Conservation (phyloP, 2,113 vertebrate genomes). For the Heliornis fulica region DNA sequence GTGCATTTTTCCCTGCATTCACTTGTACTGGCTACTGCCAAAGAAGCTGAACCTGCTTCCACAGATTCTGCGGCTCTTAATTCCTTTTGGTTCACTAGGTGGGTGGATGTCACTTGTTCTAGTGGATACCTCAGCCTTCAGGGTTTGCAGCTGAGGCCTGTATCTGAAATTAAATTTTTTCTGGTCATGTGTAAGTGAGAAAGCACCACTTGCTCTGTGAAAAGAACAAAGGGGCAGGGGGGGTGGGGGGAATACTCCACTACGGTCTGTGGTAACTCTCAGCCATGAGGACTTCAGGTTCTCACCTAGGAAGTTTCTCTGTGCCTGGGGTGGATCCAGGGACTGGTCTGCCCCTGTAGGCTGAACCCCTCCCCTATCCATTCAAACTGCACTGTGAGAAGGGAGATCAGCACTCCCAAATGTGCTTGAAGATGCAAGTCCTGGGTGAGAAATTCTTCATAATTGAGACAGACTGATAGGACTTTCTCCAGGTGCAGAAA, state of each 20-base stretch:
- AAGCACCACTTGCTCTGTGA: background rate
- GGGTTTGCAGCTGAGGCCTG: background rate
- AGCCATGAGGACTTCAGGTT: background rate
- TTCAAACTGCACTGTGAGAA: background rate
- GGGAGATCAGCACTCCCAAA: background rate
- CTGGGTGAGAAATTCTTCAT: background rate
- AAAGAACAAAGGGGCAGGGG: background rate
- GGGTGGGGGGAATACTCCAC: background rate
- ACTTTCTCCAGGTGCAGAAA: background rate
- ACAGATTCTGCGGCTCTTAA: background rate
- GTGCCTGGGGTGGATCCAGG: background rate
- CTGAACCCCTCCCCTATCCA: background rate
- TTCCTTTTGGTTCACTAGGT: background rate
- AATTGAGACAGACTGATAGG: background rate
- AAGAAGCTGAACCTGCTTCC: background rate
- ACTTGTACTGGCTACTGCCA: background rate
- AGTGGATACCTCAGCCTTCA: background rate
- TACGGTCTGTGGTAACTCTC: background rate
- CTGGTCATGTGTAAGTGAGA: background rate
- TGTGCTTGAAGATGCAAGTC: background rate
- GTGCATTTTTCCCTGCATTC: background rate
- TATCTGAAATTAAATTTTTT: background rate
- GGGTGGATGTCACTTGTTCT: background rate
- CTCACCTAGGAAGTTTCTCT: background rate
- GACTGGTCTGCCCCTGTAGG: rapidly evolving